Base-by-base conservation (phyloP, 2,888 invertebrate species). In the Drosophila paramelanica region DNA sequence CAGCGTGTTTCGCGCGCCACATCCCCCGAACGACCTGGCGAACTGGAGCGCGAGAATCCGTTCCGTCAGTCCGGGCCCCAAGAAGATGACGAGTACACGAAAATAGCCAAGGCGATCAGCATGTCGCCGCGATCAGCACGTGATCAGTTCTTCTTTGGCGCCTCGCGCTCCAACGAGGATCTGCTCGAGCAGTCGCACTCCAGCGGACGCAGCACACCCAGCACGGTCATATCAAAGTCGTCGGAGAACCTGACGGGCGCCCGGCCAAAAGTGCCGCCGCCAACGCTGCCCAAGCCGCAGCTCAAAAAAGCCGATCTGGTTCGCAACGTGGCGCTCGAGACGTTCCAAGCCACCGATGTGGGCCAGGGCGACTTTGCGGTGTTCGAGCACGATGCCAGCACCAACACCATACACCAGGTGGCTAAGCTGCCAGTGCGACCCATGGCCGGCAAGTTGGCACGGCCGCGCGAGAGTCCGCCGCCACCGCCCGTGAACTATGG, bases 21-120 rank as follows among this genome's bases (percentile, higher is more conserved):
- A 4, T 76, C 78, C 1, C 78, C 88, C 1, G 75, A 84, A 0
- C 66, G 56, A 1, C 72, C 83, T 1, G 79, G 75, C 0, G 92
- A 92, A 83, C 90, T 92, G 58, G 92, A 92, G 60, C 89, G 90
- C 2, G 93, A 93, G 45, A 93, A 93, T 86, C 93, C 93, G 25
- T 93, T 93, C 77, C 91, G 92, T 0, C 88, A 68, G 10, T 46
- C 47, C 5, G 38, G 59, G 1, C 7, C 67, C 25, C 59, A 69
- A 1, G 46, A 43, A 8, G 82, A 73, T 6, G 92, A 92, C 59
- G 89, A 90, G 49, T 92, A 92, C 57, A 92, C 92, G 8, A 84
- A 90, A 65, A 79, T 92, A 55, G 92, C 92, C 17, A 91, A 88
- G 66, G 81, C 90, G 1, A 89, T 91, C 36, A 91, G 84, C 7